phyloP scores from a whole-genome alignment of 2,797 vertebrate genomes.

The Gouania willdenowi region DNA sequence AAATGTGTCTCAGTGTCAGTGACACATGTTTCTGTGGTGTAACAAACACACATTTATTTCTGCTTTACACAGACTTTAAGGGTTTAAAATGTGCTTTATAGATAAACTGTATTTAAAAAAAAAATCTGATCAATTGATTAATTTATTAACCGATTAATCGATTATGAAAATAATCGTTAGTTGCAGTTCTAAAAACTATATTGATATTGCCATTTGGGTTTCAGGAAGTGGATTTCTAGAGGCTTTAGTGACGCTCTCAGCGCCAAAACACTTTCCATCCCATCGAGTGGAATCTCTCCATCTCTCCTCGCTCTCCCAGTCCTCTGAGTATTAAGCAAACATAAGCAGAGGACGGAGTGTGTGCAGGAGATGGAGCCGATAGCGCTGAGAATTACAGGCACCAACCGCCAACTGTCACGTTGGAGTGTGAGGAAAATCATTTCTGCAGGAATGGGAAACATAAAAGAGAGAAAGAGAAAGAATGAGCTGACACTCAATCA shows the following conservation, averaged over 20 bases:
- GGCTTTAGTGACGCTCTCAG: constrained; percentile 35
- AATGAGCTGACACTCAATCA: constrained; percentile 48
- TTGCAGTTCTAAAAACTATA: too few species aligned
- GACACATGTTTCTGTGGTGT: too few species aligned
- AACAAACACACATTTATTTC: too few species aligned
- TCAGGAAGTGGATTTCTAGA: too few species aligned
- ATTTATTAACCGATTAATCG: too few species aligned
- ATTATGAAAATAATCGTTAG: too few species aligned
- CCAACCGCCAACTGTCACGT: constrained; percentile 20
- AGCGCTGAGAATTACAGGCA: constrained; percentile 53
- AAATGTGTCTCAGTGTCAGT: too few species aligned
- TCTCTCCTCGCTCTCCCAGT: constrained; percentile 61
- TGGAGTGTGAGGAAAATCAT: constrained; percentile 29
- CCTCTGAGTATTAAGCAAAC: constrained; percentile 81
- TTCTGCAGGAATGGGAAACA: constrained; percentile 24
- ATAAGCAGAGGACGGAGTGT: constrained; percentile 74
- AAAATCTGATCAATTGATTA: too few species aligned
- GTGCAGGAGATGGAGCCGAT: constrained; percentile 65
- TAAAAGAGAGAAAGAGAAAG: constrained; percentile 10
- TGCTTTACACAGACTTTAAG: too few species aligned
- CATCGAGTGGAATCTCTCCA: constrained; percentile 69
- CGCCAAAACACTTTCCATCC: constrained; percentile 63
- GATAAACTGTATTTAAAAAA: too few species aligned
- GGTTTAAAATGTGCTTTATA: too few species aligned
- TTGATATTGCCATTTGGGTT: too few species aligned